Base-by-base conservation (phyloP, 2,797 vertebrate genomes). In the Sebastes hopkinsi region DNA sequence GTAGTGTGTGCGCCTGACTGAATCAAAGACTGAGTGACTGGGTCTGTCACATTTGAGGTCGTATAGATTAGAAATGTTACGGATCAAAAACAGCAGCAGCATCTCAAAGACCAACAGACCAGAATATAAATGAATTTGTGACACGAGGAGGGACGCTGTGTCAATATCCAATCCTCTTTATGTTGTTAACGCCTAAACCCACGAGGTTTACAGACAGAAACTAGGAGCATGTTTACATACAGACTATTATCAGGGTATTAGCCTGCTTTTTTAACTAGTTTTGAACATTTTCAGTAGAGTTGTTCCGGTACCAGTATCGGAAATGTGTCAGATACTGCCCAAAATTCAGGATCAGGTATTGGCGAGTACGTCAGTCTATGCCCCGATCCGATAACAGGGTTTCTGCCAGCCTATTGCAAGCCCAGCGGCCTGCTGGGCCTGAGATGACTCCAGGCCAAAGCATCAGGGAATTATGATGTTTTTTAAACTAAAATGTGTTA, bases 1-100 rank as follows among this genome's bases (percentile, higher is more conserved):
- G 29, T 65, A 38, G 62, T 16, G 69, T 27, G 69, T 50, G 66
- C 18, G 55, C 18, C 70, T 71, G 75, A 82, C 82, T 79, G 65
- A 88, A 88, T 78, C 75, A 88, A 87, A 89, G 67, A 38, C 58
- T 59, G 18, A 32, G 69, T 56, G 79, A 83, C 30, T 59, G 75
- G 78, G n/a, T 69, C 61, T 66, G 78, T 74, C 75, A 72, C 68
- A 83, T 77, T 52, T 71, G 58, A 81, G 82, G 79, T 88, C 81
- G 73, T 11, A 75, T 61, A 71, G 80, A 79, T 79, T 75, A 55
- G 20, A 83, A 80, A 83, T 66, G 64, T 29, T 81, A 69, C 54
- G 69, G 61, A 83, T 76, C 72, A 87, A 30, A 82, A 87, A 77
- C 42, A 70, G 58, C 65, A 72, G 18, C 42, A 50, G 20, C 50